Evolutionary conservation across 2,797 vertebrate genomes (phyloP), one percentile per base, ranked within the genome.

Genomic region (Centroberyx gerrardi): DNA sequence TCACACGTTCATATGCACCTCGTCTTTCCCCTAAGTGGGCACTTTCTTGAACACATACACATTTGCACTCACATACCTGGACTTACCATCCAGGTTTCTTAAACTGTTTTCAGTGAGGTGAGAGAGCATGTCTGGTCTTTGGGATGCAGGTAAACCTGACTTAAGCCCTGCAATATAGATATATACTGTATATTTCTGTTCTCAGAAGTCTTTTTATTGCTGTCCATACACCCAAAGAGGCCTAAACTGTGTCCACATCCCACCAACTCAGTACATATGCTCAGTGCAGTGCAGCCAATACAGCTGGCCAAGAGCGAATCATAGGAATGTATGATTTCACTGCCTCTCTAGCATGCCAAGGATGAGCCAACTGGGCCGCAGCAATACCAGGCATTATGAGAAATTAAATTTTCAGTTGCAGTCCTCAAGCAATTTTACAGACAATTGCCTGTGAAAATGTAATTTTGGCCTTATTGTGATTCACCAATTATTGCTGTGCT

Each of bases 251-350:
- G 2, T 86, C 53, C 54, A 64, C 64, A 74, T 83, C 52, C 36
- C 48, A 51, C 69, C 88, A 87, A 91, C 88, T 80, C 79, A 67
- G 31, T 84, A 74, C 90, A 88, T 78, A 84, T 90, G 86, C 73
- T 83, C 40, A 8, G 28, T 64, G 68, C 55, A 61, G 44, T 68
- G 62, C 75, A 76, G 81, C 74, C 84, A 80, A 12, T 74, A 14
- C 78, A 75, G 55, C 54, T 56, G 9, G 81, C 78, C 81, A 87
- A 83, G 76, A 55, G 80, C 74, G 81, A 83, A 72, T 88, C 66
- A 69, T 9, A 87, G 75, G 84, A 91, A 92, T 93, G 86, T 80
- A 83, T 90, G 86, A 92, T 87, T 85, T 90, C 86, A 90, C 77
- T 80, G 67, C 51, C 60, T 72, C 60, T 66, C 68, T 62, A 29